Percentiles rank a stretch among this genome's conserved stretches.
Evolutionary conservation across 2,113 vertebrate genomes (phyloP).

Genomic region (Daphoenositta chrysoptera): DNA sequence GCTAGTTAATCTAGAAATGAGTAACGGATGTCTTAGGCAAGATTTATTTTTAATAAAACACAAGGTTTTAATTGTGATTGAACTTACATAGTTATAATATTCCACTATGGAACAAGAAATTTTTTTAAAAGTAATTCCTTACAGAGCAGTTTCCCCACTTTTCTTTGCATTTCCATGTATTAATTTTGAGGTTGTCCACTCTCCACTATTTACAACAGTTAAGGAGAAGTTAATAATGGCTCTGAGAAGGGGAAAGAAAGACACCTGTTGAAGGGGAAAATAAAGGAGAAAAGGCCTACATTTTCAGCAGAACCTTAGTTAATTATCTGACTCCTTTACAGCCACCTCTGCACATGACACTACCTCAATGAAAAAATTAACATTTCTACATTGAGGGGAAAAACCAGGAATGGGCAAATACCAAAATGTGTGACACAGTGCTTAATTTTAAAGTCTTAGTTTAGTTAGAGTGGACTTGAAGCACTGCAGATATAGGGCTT

Average conservation of each 20-base stretch:
- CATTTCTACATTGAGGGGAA: not conserved
- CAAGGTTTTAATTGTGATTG: conserved; percentile 52
- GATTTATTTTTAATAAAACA: conserved; percentile 57
- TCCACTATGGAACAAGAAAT: conserved; percentile 23
- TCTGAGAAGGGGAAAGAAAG: not conserved
- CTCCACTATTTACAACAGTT: not conserved
- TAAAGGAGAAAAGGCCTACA: not conserved
- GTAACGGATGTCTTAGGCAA: conserved; percentile 44
- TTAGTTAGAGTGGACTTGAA: not conserved
- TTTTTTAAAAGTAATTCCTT: not conserved
- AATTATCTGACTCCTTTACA: conserved; percentile 14
- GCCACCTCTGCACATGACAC: not conserved
- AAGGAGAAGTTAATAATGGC: conserved; percentile 18
- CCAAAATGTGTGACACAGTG: not conserved
- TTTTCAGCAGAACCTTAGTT: not conserved
- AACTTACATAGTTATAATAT: not conserved
- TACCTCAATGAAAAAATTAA: not conserved
- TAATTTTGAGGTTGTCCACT: not conserved
- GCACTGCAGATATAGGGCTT: not conserved
- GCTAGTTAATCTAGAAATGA: conserved; percentile 37
- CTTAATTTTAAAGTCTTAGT: not conserved
- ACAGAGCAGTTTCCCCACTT: not conserved
- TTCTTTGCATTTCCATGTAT: not conserved
- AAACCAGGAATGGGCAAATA: not conserved
- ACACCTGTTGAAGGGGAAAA: not conserved